Evolutionary conservation across 2,888 invertebrate genomes (phyloP), one percentile per base, ranked within the genome.

Genomic region (Sceliomorpha sp.): DNA sequence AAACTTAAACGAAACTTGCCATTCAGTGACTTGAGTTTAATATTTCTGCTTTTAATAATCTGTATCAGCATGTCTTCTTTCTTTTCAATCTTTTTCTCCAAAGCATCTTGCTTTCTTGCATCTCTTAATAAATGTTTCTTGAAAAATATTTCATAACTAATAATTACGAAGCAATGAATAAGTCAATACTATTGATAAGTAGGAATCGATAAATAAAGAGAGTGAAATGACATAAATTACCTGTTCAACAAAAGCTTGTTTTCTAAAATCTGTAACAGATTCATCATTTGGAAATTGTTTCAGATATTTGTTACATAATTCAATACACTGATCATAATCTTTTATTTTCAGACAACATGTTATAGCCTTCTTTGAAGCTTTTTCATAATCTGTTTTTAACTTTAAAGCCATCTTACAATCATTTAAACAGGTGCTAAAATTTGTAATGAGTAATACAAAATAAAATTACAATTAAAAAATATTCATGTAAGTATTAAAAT

Each of bases 391-490:
- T 0, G 94, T 91, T 74, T 95, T 94, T 36, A 94, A 90, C 79
- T 92, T 91, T 13, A 97, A 81, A 0, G 98, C 96, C 78, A 91
- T 89, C 81, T 95, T 92, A 70, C 96, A 95, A 86, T 98, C 98
- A 66, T 89, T 90, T 9, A 97, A 89, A 6, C 95, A 90, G 1
- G 96, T 95, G 75, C 93, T 91, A 45, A 9, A n/a, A n/a, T n/a
- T n/a, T n/a, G n/a, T n/a, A n/a, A n/a, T n/a, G n/a, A n/a, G n/a
- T n/a, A n/a, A n/a, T n/a, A n/a, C n/a, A n/a, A n/a, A n/a, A n/a
- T n/a, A n/a, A n/a, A n/a, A n/a, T 34, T 34, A 10, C 10, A 47
- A 9, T 9, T 47, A 8, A 9, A 1, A 2, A 14, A 8, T 1
- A 1, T 9, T 14, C 5, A 0, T 17, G 8, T 8, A 39, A 37